Evolutionary conservation across 2,888 invertebrate species (phyloP).

Genomic region (Orthonevra nobilis): DNA sequence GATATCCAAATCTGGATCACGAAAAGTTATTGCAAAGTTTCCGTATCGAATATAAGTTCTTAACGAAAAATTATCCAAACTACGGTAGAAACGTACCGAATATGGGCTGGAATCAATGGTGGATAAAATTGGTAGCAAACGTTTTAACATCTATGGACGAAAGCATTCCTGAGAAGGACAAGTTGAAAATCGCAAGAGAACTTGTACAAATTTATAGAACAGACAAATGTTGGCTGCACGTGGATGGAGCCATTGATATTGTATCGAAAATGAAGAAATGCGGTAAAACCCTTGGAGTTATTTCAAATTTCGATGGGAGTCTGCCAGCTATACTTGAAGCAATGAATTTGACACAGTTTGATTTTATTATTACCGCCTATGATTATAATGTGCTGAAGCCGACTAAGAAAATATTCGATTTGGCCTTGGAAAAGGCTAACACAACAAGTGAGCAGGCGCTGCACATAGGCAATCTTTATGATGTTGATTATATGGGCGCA

Average conservation of each 20-base stretch:
- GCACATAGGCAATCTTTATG: constrained; percentile 90
- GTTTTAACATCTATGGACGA: constrained; percentile 74
- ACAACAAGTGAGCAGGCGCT: constrained; percentile 84
- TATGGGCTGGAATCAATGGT: constrained; percentile 90
- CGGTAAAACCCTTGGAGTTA: constrained; percentile 84
- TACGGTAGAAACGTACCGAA: constrained; percentile 85
- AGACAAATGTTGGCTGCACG: constrained; percentile 86
- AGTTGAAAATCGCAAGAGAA: constrained; percentile 81
- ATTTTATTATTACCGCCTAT: constrained; percentile 91
- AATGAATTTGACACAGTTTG: constrained; percentile 82
- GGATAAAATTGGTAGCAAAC: constrained; percentile 82
- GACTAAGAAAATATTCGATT: constrained; percentile 74
- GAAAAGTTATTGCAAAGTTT: constrained; percentile 81
- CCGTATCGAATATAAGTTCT: constrained; percentile 83
- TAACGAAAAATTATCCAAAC: constrained; percentile 87
- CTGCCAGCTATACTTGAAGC: constrained; percentile 85
- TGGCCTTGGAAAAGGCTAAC: constrained; percentile 81
- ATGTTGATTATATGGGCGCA: constrained; percentile 90
- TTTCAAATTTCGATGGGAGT: constrained; percentile 95
- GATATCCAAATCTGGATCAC: constrained; percentile 78
- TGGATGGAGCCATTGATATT: constrained; percentile 84
- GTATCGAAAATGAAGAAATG: constrained; percentile 80
- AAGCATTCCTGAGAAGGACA: constrained; percentile 71
- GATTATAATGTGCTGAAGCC: constrained; percentile 82
- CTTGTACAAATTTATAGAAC: constrained; percentile 87